A percentile compares a stretch with the other conserved stretches of the same genome.
phyloP scores from a whole-genome alignment of 1,140 invertebrate species.

The Anthonomus grandis region DNA sequence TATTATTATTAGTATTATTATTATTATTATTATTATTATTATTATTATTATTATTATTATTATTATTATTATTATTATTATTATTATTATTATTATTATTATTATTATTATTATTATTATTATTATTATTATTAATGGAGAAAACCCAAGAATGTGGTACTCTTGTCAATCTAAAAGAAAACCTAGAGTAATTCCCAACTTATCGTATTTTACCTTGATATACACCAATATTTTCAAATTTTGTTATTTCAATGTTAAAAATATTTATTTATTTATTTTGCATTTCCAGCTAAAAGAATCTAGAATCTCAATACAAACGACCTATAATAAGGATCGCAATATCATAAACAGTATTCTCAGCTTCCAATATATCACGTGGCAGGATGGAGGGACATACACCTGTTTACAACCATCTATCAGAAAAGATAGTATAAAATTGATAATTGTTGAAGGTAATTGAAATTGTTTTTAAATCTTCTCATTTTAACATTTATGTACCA shows the following conservation, averaged over 20 bases:
- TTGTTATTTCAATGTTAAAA: neutral
- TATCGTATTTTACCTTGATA: neutral
- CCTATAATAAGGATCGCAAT: conserved; percentile 35
- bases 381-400: conserved; percentile 54
- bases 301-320: conserved; percentile 46
- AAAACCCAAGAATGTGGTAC: neutral
- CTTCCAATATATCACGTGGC: conserved; percentile 40
- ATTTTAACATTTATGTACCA: neutral
- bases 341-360: conserved; percentile 46
- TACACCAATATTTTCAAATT: neutral
- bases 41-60: too few species aligned
- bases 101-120: too few species aligned
- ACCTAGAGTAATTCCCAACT: neutral
- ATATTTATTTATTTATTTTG: neutral
- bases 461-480: neutral
- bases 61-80: too few species aligned
- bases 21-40: too few species aligned
- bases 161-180: neutral
- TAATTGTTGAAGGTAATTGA: conserved; percentile 51
- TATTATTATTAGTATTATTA: too few species aligned
- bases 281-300: conserved; percentile 37
- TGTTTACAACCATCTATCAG: conserved; percentile 49
- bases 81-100: too few species aligned
- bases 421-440: conserved; percentile 48
- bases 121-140: neutral